Evolutionary conservation across 1,140 invertebrate genomes (phyloP), one percentile per base, ranked within the genome.

Genomic region (Euwallacea fornicatus): DNA sequence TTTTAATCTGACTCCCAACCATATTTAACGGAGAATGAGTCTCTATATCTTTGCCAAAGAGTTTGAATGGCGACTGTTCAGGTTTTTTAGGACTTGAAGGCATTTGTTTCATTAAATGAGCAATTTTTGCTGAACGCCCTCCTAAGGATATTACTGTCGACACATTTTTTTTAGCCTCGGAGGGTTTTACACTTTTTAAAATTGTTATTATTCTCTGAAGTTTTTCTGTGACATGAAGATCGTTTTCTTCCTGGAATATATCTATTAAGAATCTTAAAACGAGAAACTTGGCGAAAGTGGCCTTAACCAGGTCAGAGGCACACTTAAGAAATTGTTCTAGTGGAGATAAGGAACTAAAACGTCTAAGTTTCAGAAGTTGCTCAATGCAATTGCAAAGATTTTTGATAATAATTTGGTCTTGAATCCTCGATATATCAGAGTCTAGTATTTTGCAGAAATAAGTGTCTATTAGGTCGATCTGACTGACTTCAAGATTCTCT

Each of bases 31-130:
- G 74, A 16, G 77, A 73, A 44, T 71, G 63, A 3, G 74, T 76
- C 8, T 77, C 76, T 7, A 74, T 59, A 56, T 76, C 71, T 67
- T 76, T 76, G 3, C 77, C 77, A 60, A 77, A 76, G 8, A 75
- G 54, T 62, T 63, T 54, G 55, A 77, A 56, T 7, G 73, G 11
- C 2, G 70, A 54, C 16, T 56, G n/a, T 56, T 56, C 54, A 9
- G 54, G 46, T 50, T 74, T 70, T n/a, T 7, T 16, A 9, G 73
- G 66, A 21, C 47, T 68, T 6, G 13, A 42, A 4, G 71, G 74
- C n/a, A 67, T 69, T 47, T 72, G 53, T 44, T 72, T 72, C 7
- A 60, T 72, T 41, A 75, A 41, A 43, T 72, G 59, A 9, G 72
- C 72, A 60, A 73, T 76, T 53, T 69, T 69, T 7, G 74, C 69